These are phyloP conservation scores for Craseonycteris thonglongyai DNA, from an alignment of 2,113 vertebrate genomes.

Conservation along the genomic window DNA sequence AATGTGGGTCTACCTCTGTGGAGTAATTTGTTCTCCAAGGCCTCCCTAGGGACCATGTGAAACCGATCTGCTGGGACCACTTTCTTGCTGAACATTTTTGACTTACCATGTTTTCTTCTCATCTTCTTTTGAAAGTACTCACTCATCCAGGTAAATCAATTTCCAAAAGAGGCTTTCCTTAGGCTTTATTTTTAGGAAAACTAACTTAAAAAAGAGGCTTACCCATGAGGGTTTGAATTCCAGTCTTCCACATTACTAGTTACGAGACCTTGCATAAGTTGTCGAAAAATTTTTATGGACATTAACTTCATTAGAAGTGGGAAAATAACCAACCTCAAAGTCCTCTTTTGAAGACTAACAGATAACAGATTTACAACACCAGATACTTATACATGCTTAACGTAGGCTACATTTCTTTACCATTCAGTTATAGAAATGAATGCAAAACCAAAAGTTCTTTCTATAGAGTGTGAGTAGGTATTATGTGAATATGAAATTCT, in stretches of 20 bases:
- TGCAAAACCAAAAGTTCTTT: background rate
- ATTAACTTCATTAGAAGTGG: background rate
- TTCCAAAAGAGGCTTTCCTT: background rate
- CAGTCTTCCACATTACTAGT: background rate
- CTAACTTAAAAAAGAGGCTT: too few relatives aligned
- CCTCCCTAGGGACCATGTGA: background rate
- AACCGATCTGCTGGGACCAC: background rate
- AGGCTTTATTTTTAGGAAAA: background rate
- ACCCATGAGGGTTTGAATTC: background rate
- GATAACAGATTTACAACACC: background rate
- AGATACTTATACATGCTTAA: background rate
- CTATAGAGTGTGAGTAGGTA: background rate
- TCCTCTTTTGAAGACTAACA: background rate
- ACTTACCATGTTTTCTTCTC: background rate
- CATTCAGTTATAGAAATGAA: background rate
- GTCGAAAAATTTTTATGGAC: background rate
- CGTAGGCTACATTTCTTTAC: background rate
- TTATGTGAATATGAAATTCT: background rate
- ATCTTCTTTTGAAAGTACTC: background rate
- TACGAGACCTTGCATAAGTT: background rate
- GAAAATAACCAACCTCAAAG: background rate
- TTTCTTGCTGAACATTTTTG: background rate
- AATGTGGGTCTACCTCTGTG: too few relatives aligned
- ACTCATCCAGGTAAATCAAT: background rate
- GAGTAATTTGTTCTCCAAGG: background rate